Evolutionary conservation across 1,140 invertebrate species (phyloP).

Genomic region (Dolichoris vasculosae): DNA sequence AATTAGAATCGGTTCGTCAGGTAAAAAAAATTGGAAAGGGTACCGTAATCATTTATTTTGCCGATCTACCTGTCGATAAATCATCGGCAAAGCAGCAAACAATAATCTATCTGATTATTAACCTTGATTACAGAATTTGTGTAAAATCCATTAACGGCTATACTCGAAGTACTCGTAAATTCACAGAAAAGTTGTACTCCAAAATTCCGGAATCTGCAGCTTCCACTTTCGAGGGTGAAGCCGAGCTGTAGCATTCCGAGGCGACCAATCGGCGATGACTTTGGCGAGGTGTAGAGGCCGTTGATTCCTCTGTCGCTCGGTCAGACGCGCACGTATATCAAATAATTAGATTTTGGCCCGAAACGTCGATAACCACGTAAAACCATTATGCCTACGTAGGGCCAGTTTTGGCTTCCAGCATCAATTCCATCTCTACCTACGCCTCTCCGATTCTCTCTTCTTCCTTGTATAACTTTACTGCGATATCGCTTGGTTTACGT

Average conservation of each 20-base stretch:
- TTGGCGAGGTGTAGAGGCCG: conserved; percentile 3
- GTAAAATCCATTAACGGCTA: not conserved
- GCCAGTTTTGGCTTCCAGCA: conserved; percentile 28
- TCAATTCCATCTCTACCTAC: conserved; percentile 34
- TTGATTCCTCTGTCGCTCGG: not conserved
- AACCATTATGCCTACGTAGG: conserved; percentile 66
- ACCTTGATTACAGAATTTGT: no score
- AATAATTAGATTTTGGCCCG: conserved; percentile 73
- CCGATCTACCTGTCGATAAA: no score
- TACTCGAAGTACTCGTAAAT: not conserved
- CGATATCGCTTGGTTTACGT: not conserved
- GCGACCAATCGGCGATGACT: not conserved
- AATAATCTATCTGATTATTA: no score
- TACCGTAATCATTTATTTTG: no score
- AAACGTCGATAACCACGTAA: conserved; percentile 75
- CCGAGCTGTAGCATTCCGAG: not conserved
- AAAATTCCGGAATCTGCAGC: not conserved
- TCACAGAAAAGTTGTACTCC: not conserved
- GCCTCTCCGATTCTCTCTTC: conserved; percentile 7
- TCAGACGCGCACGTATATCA: conserved; percentile 69
- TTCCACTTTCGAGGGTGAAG: not conserved
- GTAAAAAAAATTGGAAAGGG: no score
- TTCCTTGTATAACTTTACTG: not conserved
- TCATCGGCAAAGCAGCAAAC: no score
- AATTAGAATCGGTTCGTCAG: no score